Percentiles rank a stretch among this genome's conserved stretches.
phyloP scores from a whole-genome alignment of 2,888 invertebrate genomes.

The Drosophila neonasuta region DNA sequence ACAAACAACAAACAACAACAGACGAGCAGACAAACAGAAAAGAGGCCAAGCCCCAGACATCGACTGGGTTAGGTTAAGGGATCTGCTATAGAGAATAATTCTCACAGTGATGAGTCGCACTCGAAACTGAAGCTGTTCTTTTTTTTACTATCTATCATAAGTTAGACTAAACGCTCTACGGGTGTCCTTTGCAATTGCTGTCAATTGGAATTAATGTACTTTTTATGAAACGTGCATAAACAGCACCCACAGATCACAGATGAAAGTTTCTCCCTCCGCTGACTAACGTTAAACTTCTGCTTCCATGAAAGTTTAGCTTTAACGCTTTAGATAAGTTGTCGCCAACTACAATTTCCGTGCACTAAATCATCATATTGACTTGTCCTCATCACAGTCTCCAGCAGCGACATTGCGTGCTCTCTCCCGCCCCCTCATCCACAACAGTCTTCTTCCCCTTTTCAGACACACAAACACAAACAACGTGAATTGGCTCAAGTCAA shows the following conservation, averaged over 20 bases:
- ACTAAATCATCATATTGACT: slow-evolving; percentile 75
- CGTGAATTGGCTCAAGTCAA: slow-evolving; percentile 66
- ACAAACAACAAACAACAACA: slow-evolving; percentile 26
- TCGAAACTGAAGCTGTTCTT: neutral
- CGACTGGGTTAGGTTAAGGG: slow-evolving; percentile 6
- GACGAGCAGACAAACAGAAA: slow-evolving; percentile 18
- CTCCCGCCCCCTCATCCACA: neutral
- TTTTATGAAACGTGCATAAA: slow-evolving; percentile 71
- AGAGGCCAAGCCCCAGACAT: slow-evolving; percentile 13
- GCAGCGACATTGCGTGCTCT: slow-evolving; percentile 55
- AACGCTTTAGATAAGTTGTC: slow-evolving; percentile 27
- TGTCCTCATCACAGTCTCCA: slow-evolving; percentile 56
- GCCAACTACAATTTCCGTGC: slow-evolving; percentile 57
- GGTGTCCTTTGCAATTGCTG: slow-evolving; percentile 71
- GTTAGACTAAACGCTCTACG: slow-evolving; percentile 50
- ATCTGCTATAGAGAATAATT: slow-evolving; percentile 18
- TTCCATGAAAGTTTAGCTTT: neutral
- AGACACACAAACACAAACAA: neutral
- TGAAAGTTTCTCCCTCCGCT: neutral
- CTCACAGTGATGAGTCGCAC: slow-evolving; percentile 48
- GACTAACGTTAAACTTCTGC: neutral
- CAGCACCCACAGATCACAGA: slow-evolving; percentile 40
- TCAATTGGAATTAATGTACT: slow-evolving; percentile 79
- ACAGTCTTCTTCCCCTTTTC: neutral
- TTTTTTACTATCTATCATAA: slow-evolving; percentile 3